These are phyloP conservation scores for Apaloderma vittatum DNA, from an alignment of 2,113 vertebrate species.

Conservation along the genomic window DNA sequence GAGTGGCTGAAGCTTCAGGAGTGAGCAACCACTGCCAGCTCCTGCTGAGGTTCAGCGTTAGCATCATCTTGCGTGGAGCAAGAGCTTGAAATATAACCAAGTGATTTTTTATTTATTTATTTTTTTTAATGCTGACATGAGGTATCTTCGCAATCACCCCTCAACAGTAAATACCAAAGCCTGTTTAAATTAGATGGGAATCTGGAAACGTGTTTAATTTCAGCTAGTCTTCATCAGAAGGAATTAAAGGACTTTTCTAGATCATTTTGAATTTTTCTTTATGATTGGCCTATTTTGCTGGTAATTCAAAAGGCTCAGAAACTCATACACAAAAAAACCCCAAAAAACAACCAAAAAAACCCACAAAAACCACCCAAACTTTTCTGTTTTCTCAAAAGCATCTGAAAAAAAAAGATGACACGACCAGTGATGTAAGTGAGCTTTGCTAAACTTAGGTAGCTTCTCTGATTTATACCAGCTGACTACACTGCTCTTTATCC, in stretches of 20 bases:
- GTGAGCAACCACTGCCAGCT: not conserved
- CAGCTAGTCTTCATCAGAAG: not conserved
- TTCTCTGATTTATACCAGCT: not conserved
- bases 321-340: not conserved
- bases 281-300: not conserved
- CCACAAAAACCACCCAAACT: not conserved
- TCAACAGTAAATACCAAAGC: not conserved
- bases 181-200: not conserved
- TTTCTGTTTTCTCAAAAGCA: not conserved
- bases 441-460: not conserved
- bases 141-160: not conserved
- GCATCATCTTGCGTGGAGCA: not conserved
- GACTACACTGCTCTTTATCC: not conserved
- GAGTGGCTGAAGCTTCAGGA: not conserved
- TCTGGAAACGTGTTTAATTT: not conserved
- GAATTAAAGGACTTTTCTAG: not conserved
- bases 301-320: not conserved
- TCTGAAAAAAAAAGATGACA: not conserved
- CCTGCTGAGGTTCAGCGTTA: rapidly evolving
- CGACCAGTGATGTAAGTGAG: not conserved
- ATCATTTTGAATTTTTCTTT: not conserved
- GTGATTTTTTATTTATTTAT: too few species aligned
- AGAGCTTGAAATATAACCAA: not conserved
- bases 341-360: too few species aligned
- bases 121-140: rapidly evolving